Evolutionary conservation across 2,797 vertebrate species (phyloP), one percentile per base, ranked within the genome.

Genomic region (Poliocrania exsul): DNA sequence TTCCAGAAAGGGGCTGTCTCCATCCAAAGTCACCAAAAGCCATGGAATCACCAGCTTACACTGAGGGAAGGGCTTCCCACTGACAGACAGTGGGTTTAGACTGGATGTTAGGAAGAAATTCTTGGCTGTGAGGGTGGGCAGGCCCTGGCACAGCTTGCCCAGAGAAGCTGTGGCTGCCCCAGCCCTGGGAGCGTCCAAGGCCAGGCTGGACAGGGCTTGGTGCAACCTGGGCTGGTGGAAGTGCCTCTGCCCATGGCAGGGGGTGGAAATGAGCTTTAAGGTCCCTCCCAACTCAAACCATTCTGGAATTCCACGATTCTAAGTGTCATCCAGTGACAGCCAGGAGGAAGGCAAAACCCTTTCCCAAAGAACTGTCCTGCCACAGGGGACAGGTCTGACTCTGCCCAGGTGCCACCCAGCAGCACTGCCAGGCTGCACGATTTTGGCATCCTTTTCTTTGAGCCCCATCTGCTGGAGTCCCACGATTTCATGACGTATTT

Each of bases 391-490:
- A 42, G 74, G 26, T 14, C 15, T 19, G 60, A 7, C 26, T 16
- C 40, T 93, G 78, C 78, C 74, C 71, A 3, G 13, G 16, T 14
- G 77, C 53, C 88, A 72, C 78, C 83, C 49, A 28, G 67, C 64
- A 85, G 47, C 75, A 1, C 37, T 10, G 53, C n/a, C 83, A 80
- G 44, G 24, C 53, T 5, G 0, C 7, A 80, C 37, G 54, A 0
- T 47, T 89, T 31, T 87, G 95, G 92, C 93, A 92, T 89, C 60
- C 94, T 44, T 95, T 95, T 50, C 95, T 96, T 97, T 85, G 92
- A 96, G 96, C 95, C 94, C 92, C 93, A 95, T 93, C 96, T 96
- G 95, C 93, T 96, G 95, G 94, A 97, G 84, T 44, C 96, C 93
- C 61, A 4, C 9, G 62, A 85, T 78, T 91, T 44, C 31, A 1